A percentile compares a stretch with the other conserved stretches of the same genome.
phyloP scores from a whole-genome alignment of 2,113 vertebrate genomes.

The Hylia prasina region DNA sequence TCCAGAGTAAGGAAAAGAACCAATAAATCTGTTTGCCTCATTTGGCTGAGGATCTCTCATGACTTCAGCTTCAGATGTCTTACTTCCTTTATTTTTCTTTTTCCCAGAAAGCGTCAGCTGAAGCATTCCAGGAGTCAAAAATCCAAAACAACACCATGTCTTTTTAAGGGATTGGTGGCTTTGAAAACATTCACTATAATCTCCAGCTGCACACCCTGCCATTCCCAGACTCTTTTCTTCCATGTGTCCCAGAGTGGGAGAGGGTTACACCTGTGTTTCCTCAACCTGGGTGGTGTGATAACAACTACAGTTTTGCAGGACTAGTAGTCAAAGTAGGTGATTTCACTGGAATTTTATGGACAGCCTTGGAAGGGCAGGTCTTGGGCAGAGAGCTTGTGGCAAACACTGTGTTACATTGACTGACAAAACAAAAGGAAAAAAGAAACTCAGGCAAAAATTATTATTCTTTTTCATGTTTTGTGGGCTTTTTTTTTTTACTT shows the following conservation, averaged over 20 bases:
- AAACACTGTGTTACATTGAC: neutral
- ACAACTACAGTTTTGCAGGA: neutral
- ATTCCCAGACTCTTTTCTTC: neutral
- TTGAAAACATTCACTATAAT: neutral
- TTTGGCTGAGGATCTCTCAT: neutral
- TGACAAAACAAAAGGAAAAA: neutral
- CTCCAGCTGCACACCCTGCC: neutral
- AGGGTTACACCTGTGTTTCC: neutral
- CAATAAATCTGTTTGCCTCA: neutral
- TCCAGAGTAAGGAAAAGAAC: neutral
- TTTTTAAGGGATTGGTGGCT: neutral
- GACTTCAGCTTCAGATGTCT: neutral
- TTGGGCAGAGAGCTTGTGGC: neutral
- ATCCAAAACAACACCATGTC: neutral
- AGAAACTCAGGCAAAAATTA: neutral
- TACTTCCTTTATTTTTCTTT: neutral
- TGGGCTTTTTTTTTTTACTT: neutral
- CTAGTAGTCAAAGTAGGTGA: neutral
- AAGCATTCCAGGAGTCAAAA: neutral
- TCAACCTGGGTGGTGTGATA: fast-evolving
- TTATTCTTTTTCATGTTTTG: neutral
- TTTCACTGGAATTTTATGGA: neutral
- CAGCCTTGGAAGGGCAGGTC: neutral
- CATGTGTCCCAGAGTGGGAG: neutral
- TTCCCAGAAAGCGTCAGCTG: neutral